phyloP scores from a whole-genome alignment of 1,140 invertebrate species.

The Bemisia tabaci region DNA sequence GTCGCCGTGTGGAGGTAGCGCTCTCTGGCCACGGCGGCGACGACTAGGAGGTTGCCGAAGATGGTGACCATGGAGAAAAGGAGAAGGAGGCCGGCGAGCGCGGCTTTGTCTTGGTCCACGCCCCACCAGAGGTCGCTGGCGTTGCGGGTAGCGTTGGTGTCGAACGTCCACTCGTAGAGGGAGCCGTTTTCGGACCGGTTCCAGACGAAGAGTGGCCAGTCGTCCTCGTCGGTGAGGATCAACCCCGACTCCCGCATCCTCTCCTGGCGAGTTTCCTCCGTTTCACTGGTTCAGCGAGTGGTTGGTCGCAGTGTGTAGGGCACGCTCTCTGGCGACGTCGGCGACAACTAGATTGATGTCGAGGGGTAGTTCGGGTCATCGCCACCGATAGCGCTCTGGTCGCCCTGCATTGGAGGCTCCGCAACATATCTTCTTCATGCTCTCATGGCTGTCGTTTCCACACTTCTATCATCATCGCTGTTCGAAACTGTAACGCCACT shows the following conservation, averaged over 20 bases:
- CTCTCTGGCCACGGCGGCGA: slow-evolving; percentile 51
- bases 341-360: slow-evolving; percentile 58
- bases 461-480: too few relatives aligned
- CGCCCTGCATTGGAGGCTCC: too few relatives aligned
- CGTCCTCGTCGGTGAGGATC: background rate
- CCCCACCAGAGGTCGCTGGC: slow-evolving; percentile 16
- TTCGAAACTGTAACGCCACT: too few relatives aligned
- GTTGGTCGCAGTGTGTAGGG: slow-evolving; percentile 59
- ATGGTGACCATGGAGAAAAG: slow-evolving; percentile 46
- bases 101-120: slow-evolving; percentile 31
- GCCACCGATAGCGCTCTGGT: too few relatives aligned
- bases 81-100: slow-evolving; percentile 38
- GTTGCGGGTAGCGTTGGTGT: background rate
- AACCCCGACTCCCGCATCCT: too few relatives aligned
- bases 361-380: too few relatives aligned
- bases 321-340: slow-evolving; percentile 50
- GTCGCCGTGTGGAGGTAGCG: slow-evolving; percentile 56
- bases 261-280: too few relatives aligned
- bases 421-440: too few relatives aligned
- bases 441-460: too few relatives aligned
- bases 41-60: slow-evolving; percentile 57
- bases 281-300: too few relatives aligned
- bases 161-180: background rate
- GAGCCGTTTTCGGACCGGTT: background rate
- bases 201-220: background rate